Conservation (phyloP, 2,797 vertebrate species). For the Tokudaia tokunoshimensis region DNA sequence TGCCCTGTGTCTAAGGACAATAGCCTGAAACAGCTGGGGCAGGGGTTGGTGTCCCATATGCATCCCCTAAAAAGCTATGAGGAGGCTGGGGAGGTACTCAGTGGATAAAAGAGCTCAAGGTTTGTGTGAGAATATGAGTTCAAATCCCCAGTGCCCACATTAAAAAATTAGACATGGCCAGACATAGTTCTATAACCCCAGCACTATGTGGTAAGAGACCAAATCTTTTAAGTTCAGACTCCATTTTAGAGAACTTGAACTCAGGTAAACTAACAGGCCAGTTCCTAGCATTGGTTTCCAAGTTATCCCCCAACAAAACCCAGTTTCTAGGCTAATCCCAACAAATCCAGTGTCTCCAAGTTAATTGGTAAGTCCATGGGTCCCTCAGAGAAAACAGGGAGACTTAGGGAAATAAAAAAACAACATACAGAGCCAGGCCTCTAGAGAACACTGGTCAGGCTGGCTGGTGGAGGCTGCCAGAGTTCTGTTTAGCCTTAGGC, state of each 20-base stretch:
- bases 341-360: neutral
- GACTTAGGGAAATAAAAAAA: neutral
- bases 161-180: neutral
- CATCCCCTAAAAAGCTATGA: neutral
- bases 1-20: neutral
- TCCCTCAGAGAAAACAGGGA: neutral
- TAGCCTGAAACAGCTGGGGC: neutral
- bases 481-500: neutral
- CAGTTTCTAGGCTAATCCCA: neutral
- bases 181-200: neutral
- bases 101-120: neutral
- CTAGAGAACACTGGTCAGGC: neutral
- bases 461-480: neutral
- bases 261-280: neutral
- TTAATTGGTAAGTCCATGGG: neutral
- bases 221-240: neutral
- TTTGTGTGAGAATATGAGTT: neutral
- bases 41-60: neutral
- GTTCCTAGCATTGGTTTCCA: neutral
- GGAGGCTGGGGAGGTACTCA: neutral
- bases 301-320: neutral
- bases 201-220: neutral
- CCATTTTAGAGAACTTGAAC: neutral
- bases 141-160: neutral
- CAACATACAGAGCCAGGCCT: neutral